Percentiles rank a stretch among this genome's conserved stretches.
These are phyloP conservation scores for Dipodomys merriami DNA, from an alignment of 2,113 vertebrate species.

Conservation along the genomic window DNA sequence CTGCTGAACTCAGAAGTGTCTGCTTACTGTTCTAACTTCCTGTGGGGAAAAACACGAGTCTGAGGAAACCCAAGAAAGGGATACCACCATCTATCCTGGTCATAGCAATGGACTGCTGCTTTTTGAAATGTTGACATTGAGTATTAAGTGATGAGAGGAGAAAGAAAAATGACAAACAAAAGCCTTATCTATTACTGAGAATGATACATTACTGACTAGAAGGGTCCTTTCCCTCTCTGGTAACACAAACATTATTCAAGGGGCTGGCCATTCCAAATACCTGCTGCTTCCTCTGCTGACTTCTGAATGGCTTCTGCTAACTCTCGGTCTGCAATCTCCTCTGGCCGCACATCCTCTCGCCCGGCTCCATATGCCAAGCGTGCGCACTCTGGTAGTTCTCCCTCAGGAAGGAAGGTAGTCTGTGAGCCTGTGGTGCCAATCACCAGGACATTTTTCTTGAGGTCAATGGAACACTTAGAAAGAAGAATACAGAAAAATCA, in stretches of 20 bases:
- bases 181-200: not conserved
- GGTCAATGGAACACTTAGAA: slow-evolving; percentile 95
- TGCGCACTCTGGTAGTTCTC: slow-evolving; percentile 96
- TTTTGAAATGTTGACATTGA: not conserved
- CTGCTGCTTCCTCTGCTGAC: slow-evolving; percentile 97
- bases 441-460: slow-evolving; percentile 96
- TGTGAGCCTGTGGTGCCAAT: slow-evolving; percentile 97
- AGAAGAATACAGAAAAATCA: slow-evolving; percentile 6
- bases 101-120: not conserved
- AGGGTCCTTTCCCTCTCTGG: not conserved
- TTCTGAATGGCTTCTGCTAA: slow-evolving; percentile 97
- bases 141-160: not conserved
- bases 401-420: slow-evolving; percentile 95
- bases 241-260: not conserved
- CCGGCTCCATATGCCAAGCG: slow-evolving; percentile 93
- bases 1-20: not conserved
- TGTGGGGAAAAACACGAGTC: not conserved
- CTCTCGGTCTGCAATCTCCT: slow-evolving; percentile 96
- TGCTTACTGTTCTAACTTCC: slow-evolving; percentile 1
- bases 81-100: too few species aligned
- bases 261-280: slow-evolving; percentile 80
- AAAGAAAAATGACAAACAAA: not conserved
- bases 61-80: slow-evolving; percentile 12
- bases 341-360: slow-evolving; percentile 91
- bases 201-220: not conserved